Evolutionary conservation across 2,888 invertebrate species (phyloP).

Genomic region (Ectemnius continuus): DNA sequence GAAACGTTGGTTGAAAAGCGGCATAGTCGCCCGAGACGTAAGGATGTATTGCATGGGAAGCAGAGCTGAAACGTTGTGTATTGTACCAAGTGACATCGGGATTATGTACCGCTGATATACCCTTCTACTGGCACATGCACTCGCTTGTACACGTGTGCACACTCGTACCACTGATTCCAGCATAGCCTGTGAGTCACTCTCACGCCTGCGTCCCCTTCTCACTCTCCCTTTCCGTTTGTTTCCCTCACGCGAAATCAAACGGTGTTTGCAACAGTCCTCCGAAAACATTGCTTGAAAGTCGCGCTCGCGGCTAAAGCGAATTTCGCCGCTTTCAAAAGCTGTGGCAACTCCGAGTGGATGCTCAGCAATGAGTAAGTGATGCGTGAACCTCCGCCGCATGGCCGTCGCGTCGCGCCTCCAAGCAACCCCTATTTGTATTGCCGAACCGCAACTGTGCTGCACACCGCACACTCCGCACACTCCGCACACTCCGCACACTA

Average conservation of each 20-base stretch:
- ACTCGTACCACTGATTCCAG: constrained; percentile 15
- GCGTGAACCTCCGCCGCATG: constrained; percentile 63
- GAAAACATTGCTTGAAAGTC: constrained; percentile 56
- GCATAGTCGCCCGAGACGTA: constrained; percentile 22
- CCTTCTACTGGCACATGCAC: not conserved
- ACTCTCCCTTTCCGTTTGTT: too few species aligned
- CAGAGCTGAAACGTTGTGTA: constrained; percentile 20
- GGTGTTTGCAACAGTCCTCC: constrained; percentile 47
- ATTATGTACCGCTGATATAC: constrained; percentile 32
- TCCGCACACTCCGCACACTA: constrained; percentile 42
- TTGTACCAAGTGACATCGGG: constrained; percentile 42
- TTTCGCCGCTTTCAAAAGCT: constrained; percentile 62
- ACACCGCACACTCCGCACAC: constrained; percentile 43
- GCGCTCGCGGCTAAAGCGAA: constrained; percentile 61
- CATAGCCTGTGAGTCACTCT: too few species aligned
- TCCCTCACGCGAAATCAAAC: constrained; percentile 50
- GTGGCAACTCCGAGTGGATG: constrained; percentile 56
- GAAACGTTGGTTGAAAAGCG: constrained; percentile 24
- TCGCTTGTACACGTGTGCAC: constrained; percentile 2
- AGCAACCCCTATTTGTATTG: constrained; percentile 63
- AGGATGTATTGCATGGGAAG: constrained; percentile 23
- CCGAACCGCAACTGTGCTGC: constrained; percentile 52
- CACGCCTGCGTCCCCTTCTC: too few species aligned
- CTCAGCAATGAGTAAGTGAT: constrained; percentile 68
- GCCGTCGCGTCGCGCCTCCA: constrained; percentile 53